These are phyloP conservation scores for Styela clava DNA, from an alignment of 23 tunicate species.

Conservation along the genomic window DNA sequence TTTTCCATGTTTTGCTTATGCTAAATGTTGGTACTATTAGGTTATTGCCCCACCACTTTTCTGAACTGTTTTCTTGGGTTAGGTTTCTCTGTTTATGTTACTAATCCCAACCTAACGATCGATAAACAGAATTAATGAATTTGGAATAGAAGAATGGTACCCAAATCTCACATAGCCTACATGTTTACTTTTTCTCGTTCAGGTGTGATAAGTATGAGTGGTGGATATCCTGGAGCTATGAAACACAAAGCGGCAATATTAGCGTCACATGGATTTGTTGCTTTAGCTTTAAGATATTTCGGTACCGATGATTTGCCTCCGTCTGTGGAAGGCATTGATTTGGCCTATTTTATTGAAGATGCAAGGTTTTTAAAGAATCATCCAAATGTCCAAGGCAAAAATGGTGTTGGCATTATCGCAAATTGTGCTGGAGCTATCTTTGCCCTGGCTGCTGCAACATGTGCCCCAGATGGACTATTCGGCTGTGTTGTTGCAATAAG, in stretches of 20 bases:
- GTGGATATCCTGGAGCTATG: conserved; percentile 1
- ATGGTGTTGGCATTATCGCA: background rate
- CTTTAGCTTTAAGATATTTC: conserved; percentile 6
- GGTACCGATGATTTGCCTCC: background rate
- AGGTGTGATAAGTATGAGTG: background rate
- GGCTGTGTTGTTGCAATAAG: background rate
- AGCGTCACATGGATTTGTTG: background rate
- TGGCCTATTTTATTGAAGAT: background rate
- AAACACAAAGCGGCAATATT: conserved; percentile 2
- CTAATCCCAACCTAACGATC: no score
- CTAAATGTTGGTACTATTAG: no score
- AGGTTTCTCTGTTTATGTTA: no score
- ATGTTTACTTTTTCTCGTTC: background rate
- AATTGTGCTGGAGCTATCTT: background rate
- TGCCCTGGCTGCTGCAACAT: background rate
- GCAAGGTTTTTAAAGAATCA: background rate
- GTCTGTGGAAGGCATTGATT: background rate
- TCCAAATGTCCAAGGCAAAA: background rate
- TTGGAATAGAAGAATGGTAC: no score
- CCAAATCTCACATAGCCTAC: no score
- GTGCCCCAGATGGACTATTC: background rate
- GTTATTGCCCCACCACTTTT: no score
- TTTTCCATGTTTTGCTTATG: no score
- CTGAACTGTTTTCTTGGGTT: no score
- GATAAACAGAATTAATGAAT: no score